phyloP scores from a whole-genome alignment of 1,140 invertebrate genomes.

The Eurosta solidaginis region DNA sequence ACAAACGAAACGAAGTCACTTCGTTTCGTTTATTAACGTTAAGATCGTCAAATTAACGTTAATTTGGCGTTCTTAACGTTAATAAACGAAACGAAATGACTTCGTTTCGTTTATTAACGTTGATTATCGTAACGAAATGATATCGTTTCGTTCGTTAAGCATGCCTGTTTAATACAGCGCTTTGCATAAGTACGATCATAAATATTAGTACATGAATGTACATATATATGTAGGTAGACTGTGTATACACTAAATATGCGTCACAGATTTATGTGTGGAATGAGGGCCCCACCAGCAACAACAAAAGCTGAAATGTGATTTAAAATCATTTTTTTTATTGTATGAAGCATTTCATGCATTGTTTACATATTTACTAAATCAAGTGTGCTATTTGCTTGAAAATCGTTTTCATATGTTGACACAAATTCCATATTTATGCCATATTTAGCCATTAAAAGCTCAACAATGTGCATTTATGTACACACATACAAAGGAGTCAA shows the following conservation, averaged over 20 bases:
- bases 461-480: no score
- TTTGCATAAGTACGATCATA: not conserved
- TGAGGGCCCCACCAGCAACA: not conserved
- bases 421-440: constrained; percentile 15
- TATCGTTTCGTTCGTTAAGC: no score
- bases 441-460: not conserved
- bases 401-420: constrained; percentile 10
- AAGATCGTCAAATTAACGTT: no score
- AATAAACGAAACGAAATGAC: no score
- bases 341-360: not conserved
- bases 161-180: no score
- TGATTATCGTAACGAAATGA: no score
- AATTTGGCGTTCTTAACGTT: no score
- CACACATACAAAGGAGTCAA: no score
- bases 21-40: no score
- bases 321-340: not conserved
- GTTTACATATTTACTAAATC: not conserved
- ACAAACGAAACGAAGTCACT: no score
- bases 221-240: not conserved
- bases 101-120: no score
- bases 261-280: constrained; percentile 25
- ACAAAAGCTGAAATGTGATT: not conserved
- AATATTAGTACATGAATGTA: not conserved
- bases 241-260: not conserved
- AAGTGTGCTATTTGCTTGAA: constrained; percentile 18